Evolutionary conservation across 1,140 invertebrate species (phyloP).

Genomic region (Ladona fulva): DNA sequence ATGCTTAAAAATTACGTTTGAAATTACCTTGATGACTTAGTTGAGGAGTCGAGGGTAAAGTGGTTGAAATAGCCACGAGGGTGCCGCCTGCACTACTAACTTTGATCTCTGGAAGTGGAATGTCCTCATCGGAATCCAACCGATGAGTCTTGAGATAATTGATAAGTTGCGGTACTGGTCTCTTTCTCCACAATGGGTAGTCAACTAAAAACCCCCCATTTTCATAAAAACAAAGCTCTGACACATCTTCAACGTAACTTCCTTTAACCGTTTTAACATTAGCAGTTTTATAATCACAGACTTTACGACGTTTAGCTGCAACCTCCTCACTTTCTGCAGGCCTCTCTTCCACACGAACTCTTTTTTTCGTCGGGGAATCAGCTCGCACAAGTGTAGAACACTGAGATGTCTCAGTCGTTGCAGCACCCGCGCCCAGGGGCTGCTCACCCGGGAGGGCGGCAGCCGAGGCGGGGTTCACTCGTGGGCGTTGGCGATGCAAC

Average conservation of each 20-base stretch:
- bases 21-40: slow-evolving; percentile 40
- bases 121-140: slow-evolving; percentile 33
- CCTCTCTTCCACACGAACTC: slow-evolving; percentile 35
- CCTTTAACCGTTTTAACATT: slow-evolving; percentile 38
- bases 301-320: slow-evolving; percentile 26
- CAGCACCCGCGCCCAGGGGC: not conserved
- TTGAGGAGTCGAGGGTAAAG: slow-evolving; percentile 48
- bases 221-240: slow-evolving; percentile 78
- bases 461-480: slow-evolving; percentile 4
- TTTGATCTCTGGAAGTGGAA: slow-evolving; percentile 45
- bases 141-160: slow-evolving; percentile 65
- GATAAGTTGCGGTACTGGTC: slow-evolving; percentile 59
- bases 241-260: slow-evolving; percentile 66
- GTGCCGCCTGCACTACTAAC: slow-evolving; percentile 50
- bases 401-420: not conserved
- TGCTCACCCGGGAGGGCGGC: not conserved
- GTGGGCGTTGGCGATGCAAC: not conserved
- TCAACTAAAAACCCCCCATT: slow-evolving; percentile 80
- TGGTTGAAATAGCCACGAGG: slow-evolving; percentile 50
- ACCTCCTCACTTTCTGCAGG: slow-evolving; percentile 23
- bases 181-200: slow-evolving; percentile 69
- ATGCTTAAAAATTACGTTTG: no score
- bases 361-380: slow-evolving; percentile 31
- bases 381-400: not conserved
- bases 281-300: slow-evolving; percentile 41